Conservation (phyloP, 2,797 vertebrate genomes). For the Chrysocyon brachyurus region DNA sequence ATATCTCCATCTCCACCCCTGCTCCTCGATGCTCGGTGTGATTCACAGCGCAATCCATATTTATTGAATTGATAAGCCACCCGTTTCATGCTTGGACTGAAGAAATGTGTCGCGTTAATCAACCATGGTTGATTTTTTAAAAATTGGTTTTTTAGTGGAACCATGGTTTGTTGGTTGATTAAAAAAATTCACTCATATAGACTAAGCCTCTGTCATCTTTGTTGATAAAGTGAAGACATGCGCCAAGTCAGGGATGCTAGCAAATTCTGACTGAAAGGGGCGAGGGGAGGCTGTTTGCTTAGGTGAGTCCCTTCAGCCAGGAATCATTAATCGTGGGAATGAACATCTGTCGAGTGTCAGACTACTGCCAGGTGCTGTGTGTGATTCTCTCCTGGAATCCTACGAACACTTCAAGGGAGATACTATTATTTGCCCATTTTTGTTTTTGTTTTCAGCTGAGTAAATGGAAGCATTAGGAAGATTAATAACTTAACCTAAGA, state of each 20-base stretch:
- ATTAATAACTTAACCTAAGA: slow-evolving; percentile 31
- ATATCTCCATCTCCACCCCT: background rate
- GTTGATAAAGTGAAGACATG: slow-evolving; percentile 14
- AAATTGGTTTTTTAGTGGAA: no score
- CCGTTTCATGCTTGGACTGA: background rate
- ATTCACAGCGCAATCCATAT: background rate
- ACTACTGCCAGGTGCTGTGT: background rate
- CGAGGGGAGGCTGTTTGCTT: background rate
- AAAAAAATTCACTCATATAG: background rate
- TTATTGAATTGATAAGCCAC: background rate
- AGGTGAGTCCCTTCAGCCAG: background rate
- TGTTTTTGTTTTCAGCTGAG: slow-evolving; percentile 61
- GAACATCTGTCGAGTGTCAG: background rate
- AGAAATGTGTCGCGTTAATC: slow-evolving; percentile 37
- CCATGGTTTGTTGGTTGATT: background rate
- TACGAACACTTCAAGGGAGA: background rate
- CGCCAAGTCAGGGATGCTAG: background rate
- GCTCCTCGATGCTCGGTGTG: background rate
- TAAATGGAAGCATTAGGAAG: slow-evolving; percentile 28
- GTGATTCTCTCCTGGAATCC: slow-evolving; percentile 8
- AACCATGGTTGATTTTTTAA: background rate
- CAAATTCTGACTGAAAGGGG: background rate
- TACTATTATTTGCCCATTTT: slow-evolving; percentile 38
- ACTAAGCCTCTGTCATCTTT: background rate
- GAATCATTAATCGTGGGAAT: slow-evolving; percentile 10